Evolutionary conservation across 2,113 vertebrate species (phyloP).

Genomic region (Parus major): DNA sequence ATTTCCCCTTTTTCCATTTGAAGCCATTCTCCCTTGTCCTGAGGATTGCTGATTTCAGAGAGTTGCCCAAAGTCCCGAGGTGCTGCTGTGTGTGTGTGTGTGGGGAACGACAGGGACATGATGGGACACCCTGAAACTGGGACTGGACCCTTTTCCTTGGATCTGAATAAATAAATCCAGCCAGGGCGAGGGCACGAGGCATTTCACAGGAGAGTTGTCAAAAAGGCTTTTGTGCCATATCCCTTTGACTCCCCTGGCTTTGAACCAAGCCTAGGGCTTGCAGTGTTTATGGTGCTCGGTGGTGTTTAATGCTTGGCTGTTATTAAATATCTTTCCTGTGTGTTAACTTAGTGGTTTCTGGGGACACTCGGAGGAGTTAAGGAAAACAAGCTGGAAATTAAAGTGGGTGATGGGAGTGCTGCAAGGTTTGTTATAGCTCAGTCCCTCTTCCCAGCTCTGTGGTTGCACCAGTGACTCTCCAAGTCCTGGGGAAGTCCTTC

Average conservation of each 20-base stretch:
- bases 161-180: not conserved
- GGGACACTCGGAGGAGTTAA: not conserved
- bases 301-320: not conserved
- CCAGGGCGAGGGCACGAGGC: not conserved
- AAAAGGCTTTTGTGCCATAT: not conserved
- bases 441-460: not conserved
- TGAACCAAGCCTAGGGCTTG: not conserved
- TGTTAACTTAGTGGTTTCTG: not conserved
- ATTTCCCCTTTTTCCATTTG: not conserved
- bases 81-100: accelerated
- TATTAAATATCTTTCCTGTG: not conserved
- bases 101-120: not conserved
- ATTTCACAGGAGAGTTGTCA: not conserved
- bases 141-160: not conserved
- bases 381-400: not conserved
- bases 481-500: not conserved
- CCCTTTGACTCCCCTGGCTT: not conserved
- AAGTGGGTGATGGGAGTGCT: not conserved
- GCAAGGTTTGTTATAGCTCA: not conserved
- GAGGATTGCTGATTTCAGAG: not conserved
- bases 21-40: not conserved
- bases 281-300: not conserved
- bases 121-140: not conserved
- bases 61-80: accelerated
- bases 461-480: not conserved